Base-by-base conservation (phyloP, 1,140 invertebrate species). In the Sesamia nonagrioides region DNA sequence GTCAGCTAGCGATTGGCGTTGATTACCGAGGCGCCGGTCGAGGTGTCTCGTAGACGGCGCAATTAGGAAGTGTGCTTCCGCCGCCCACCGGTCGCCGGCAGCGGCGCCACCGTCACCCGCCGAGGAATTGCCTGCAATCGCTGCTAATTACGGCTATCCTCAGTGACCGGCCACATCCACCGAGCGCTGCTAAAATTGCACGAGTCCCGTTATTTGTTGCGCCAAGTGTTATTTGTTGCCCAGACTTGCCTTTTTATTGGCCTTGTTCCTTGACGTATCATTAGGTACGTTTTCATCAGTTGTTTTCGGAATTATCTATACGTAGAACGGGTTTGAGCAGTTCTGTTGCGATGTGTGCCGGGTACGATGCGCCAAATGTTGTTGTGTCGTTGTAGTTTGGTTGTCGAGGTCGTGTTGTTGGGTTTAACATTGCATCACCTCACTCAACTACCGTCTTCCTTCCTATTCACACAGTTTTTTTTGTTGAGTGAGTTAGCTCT, bases 11-110 rank as follows among this genome's bases (percentile, higher is more conserved):
- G 89, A 89, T 91, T 87, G 90, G 84, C 83, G 92, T 89, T 92
- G 91, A 92, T 92, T 94, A 89, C 77, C 89, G 87, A 94, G 91
- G 91, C 91, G 91, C 92, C 91, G 90, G 89, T 84, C 86, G 91
- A 93, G 92, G 92, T 94, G 91, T 93, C 74, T 77, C 92, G 85
- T 86, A 89, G 88, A 91, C 87, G 85, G 61, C 88, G 83, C 90
- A 94, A 94, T 93, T 92, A 94, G 92, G 92, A 94, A 90, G 88
- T 93, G 90, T 74, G 90, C 88, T 92, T 94, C 92, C 92, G 92
- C 92, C 92, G 92, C 92, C 92, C 92, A 94, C 91, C 85, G 84
- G 66, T 68, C 50, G 77, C 66, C 78, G 73, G 42, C 73, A 42
- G 82, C 89, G 90, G 89, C 92, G 91, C 90, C 91, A 88, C 83